Evolutionary conservation across 2,888 invertebrate genomes (phyloP), one percentile per base, ranked within the genome.

Genomic region (Drosophila borealis): DNA sequence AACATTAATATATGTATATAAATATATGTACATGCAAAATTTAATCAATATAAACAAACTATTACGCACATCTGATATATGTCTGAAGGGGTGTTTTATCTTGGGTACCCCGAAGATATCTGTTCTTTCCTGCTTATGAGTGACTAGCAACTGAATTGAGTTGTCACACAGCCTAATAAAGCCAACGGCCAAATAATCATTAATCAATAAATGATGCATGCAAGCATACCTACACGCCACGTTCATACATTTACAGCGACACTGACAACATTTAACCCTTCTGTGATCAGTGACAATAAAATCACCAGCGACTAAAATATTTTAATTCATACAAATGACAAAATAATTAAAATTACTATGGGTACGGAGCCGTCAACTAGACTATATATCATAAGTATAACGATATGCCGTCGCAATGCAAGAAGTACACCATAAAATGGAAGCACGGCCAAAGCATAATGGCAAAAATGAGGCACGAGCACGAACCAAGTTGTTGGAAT

Each of bases 271-370:
- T 45, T 77, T 61, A 81, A 76, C 75, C 81, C 88, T 72, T 78
- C 63, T 55, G 46, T 65, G 59, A 57, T 45, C 67, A 46, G 55
- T 9, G 39, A 57, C 37, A 55, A 51, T 55, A 55, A 55, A 70
- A 50, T 50, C 33, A 48, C 37, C 44, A 56, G 65, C 70, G 56
- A 75, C 70, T 63, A 78, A 78, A 78, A 80, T 81, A 81, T 80
- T 83, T 83, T 87, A 89, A 88, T 81, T 78, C 77, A 80, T 80
- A 86, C 84, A 89, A 86, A 88, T 82, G 84, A 80, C 89, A 82
- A 86, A 84, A 90, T 90, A 89, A 89, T 90, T 88, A 86, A 86
- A 86, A 82, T 71, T 74, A 81, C 76, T 74, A 56, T 60, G 65
- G 51, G 57, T 60, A 67, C 46, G 51, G 51, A 72, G 56, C 37